Percentiles rank a stretch among this genome's conserved stretches.
Conservation (phyloP, 2,888 invertebrate species). For the Oligia fasciuncula region DNA sequence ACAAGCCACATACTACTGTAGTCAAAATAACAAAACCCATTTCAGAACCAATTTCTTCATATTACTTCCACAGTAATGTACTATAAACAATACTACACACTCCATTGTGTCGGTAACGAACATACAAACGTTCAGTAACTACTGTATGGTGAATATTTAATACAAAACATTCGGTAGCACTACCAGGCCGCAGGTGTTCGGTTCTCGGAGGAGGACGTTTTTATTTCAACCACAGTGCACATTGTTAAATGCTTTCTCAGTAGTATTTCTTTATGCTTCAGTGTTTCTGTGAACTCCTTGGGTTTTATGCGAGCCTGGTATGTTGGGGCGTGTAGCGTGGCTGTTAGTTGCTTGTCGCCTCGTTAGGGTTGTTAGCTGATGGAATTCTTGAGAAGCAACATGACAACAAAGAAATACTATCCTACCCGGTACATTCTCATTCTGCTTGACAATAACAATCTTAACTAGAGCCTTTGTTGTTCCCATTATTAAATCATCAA, state of each 20-base stretch:
- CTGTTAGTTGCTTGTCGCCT: not conserved
- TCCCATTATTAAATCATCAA: not conserved
- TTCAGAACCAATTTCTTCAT: conserved; percentile 19
- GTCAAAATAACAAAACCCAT: conserved; percentile 1
- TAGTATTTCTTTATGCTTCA: conserved; percentile 41
- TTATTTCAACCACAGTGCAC: conserved; percentile 37
- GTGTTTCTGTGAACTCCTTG: conserved; percentile 38
- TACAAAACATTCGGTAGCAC: conserved; percentile 39
- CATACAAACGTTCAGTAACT: conserved; percentile 14
- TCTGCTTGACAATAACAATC: not conserved
- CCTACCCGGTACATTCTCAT: not conserved
- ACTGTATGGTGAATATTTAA: conserved; percentile 53
- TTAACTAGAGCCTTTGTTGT: not conserved
- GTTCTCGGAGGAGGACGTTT: conserved; percentile 41
- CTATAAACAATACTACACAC: conserved; percentile 39
- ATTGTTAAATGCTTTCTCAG: conserved; percentile 40
- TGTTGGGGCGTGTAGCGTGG: not conserved
- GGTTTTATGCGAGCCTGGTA: conserved; percentile 45
- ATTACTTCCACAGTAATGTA: conserved; percentile 17
- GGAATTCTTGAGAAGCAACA: conserved; percentile 5
- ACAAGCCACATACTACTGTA: not conserved
- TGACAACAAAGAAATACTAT: not conserved
- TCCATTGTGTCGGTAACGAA: conserved; percentile 27
- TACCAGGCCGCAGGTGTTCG: conserved; percentile 50
- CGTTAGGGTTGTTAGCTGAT: conserved; percentile 10